phyloP scores from a whole-genome alignment of 2,888 invertebrate genomes.

The Amblyjoppa proteus region DNA sequence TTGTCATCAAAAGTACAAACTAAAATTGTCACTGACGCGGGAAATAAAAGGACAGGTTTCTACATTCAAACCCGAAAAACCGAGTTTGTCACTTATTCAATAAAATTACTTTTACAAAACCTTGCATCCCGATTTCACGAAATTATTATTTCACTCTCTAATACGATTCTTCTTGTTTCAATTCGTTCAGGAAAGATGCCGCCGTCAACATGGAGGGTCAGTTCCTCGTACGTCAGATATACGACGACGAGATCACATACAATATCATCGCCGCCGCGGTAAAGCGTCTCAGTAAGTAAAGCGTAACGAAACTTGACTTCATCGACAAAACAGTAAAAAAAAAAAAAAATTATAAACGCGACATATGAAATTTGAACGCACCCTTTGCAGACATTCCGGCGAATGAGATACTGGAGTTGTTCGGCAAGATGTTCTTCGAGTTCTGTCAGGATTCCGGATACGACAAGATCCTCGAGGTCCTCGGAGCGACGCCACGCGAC shows the following conservation, averaged over 20 bases:
- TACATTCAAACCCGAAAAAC: too few species aligned
- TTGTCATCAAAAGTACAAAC: too few species aligned
- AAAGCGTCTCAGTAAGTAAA: conserved; percentile 93
- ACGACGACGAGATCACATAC: conserved; percentile 98
- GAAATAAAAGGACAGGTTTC: too few species aligned
- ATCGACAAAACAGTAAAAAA: neutral
- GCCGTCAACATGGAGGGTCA: conserved; percentile 98
- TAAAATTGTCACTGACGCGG: too few species aligned
- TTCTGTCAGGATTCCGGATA: conserved; percentile 99
- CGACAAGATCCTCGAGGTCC: conserved; percentile 96
- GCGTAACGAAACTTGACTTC: neutral
- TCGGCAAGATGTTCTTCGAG: conserved; percentile 98
- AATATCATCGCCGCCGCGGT: conserved; percentile 97
- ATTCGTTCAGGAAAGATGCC: conserved; percentile 92
- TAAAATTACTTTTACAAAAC: too few species aligned
- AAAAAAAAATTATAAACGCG: neutral
- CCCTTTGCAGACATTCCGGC: conserved; percentile 93
- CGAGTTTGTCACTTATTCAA: too few species aligned
- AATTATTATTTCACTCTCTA: too few species aligned
- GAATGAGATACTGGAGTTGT: conserved; percentile 94
- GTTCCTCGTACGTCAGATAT: conserved; percentile 96
- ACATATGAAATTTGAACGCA: neutral
- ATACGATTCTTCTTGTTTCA: conserved; percentile 52
- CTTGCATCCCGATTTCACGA: too few species aligned
- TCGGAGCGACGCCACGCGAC: conserved; percentile 97